Evolutionary conservation across 1,140 invertebrate species (phyloP), one percentile per base, ranked within the genome.

Genomic region (Dinothrombium tinctorium): DNA sequence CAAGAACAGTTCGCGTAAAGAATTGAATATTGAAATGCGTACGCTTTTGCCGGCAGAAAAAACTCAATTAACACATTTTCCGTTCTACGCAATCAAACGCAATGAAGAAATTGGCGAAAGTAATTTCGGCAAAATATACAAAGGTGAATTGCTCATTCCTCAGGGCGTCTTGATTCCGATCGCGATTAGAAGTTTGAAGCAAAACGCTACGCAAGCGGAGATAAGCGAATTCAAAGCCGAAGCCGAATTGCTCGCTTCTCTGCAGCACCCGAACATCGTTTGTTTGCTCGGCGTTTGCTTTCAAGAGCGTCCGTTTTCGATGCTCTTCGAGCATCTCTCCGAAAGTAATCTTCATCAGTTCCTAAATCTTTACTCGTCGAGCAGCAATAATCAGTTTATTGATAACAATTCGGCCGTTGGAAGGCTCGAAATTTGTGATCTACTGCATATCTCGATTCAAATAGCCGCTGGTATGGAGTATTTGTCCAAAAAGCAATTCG

Each of bases 261-360:
- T 98, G 53, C 78, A 84, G 50, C 89, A 96, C 55, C 76, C 87
- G 29, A 84, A 96, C 55, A 95, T 96, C 28, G 61, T 96, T 4
- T 68, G 79, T 49, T 63, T 96, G 4, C 62, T 96, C 3, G 90
- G 89, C 0, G 81, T 96, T 2, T 94, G 87, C 56, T 65, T 90
- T 4, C 82, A 94, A 54, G 78, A 79, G 40, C 82, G 92, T 52
- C 75, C 83, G 11, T 72, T 82, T 56, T 78, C 84, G 48, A 73
- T 96, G 33, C 75, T 98, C n/a, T 73, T 96, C 63, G 92, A 98
- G 58, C 64, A 95, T 7, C 96, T 98, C 90, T 77, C 89, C 58
- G 83, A 76, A 2, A 87, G 90, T 0, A 89, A 96, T 61, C 59
- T 98, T 20, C 63, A 92, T 1, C 81, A 76, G 35, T 95, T 87